phyloP scores from a whole-genome alignment of 2,888 invertebrate genomes.

The Cyclophora albipunctata region DNA sequence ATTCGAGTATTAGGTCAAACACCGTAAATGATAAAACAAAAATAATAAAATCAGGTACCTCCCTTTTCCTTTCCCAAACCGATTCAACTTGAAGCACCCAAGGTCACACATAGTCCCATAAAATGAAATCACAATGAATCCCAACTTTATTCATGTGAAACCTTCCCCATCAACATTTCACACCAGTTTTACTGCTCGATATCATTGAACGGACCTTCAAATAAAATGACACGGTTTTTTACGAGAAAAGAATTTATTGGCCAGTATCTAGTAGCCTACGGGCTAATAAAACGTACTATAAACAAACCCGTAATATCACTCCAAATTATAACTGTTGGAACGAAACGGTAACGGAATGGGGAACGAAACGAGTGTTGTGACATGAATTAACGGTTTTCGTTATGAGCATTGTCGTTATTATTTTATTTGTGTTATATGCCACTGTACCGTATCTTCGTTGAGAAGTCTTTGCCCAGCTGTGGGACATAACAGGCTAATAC shows the following conservation, averaged over 20 bases:
- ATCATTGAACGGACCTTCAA: conserved; percentile 26
- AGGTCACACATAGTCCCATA: too few relatives aligned
- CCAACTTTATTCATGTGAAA: too few relatives aligned
- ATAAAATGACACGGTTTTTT: conserved; percentile 34
- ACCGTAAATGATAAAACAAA: too few relatives aligned
- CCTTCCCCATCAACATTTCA: conserved; percentile 19
- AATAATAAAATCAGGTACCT: too few relatives aligned
- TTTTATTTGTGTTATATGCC: too few relatives aligned
- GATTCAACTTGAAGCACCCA: too few relatives aligned
- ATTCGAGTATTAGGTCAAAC: too few relatives aligned
- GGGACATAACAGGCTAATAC: too few relatives aligned
- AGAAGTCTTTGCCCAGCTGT: too few relatives aligned
- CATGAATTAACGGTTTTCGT: conserved; percentile 1
- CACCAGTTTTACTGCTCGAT: conserved; percentile 17
- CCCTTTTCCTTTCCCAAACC: too few relatives aligned
- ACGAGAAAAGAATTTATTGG: conserved; percentile 42
- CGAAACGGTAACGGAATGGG: conserved; percentile 10
- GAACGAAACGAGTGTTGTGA: conserved; percentile 13
- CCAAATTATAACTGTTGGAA: conserved; percentile 42
- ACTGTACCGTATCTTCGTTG: too few relatives aligned
- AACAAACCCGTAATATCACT: conserved; percentile 37
- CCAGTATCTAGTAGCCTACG: conserved; percentile 29
- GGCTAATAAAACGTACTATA: conserved; percentile 50
- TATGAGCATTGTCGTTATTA: background rate
- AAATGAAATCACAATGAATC: too few relatives aligned